Evolutionary conservation across 1,140 invertebrate species (phyloP).

Genomic region (Caenorhabditis inopinata): DNA sequence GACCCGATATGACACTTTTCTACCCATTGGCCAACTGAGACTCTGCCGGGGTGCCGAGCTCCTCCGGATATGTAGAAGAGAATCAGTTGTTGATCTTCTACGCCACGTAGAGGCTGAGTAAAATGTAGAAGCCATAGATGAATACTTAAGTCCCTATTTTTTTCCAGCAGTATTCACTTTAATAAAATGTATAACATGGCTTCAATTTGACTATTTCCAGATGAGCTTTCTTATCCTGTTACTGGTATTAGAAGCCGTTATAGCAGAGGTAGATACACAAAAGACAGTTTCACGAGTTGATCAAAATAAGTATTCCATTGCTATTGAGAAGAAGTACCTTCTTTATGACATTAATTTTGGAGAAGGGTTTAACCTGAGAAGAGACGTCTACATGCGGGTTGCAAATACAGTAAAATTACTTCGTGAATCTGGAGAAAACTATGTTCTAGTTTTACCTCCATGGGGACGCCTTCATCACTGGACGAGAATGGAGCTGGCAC

Average conservation of each 20-base stretch:
- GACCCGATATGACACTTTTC: too few species aligned
- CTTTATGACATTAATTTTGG: conserved; percentile 86
- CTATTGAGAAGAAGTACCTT: conserved; percentile 66
- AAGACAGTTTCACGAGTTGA: conserved; percentile 39
- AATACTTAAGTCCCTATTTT: too few species aligned
- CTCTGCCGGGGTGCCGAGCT: too few species aligned
- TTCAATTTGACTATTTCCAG: too few species aligned
- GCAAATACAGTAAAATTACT: conserved; percentile 78
- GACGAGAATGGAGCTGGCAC: conserved; percentile 6
- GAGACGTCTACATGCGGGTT: conserved; percentile 90
- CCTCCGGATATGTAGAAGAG: too few species aligned
- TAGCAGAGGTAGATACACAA: background rate
- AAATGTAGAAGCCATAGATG: too few species aligned
- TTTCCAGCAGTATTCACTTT: too few species aligned
- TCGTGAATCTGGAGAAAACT: conserved; percentile 68
- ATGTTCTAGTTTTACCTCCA: conserved; percentile 77
- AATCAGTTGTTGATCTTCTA: too few species aligned
- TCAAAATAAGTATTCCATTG: conserved; percentile 15
- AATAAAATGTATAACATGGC: too few species aligned
- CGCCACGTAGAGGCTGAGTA: too few species aligned
- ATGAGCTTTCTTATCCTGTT: background rate
- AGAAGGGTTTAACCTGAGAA: conserved; percentile 92
- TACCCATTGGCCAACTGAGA: too few species aligned
- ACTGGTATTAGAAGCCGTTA: background rate
- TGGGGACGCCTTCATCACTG: conserved; percentile 72